Evolutionary conservation across 2,888 invertebrate species (phyloP).

Genomic region (Epinotia nisella): DNA sequence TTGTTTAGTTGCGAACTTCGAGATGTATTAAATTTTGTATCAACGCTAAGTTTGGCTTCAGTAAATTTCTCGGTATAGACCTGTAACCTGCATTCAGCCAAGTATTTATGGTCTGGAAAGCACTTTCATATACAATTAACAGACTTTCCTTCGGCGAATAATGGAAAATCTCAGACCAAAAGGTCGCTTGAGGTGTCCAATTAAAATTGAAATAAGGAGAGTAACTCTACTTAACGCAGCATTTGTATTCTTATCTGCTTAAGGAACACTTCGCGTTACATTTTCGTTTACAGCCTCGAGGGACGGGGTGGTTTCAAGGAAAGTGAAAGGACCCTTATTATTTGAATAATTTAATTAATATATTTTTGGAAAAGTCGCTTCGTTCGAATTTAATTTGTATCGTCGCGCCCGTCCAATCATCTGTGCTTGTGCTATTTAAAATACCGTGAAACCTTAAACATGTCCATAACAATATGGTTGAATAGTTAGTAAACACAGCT

Average conservation of each 20-base stretch:
- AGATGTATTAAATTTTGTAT: conserved; percentile 6
- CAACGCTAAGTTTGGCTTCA: neutral
- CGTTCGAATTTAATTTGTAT: neutral
- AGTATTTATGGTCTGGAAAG: neutral
- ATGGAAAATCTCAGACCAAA: conserved; percentile 13
- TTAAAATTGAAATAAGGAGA: conserved; percentile 35
- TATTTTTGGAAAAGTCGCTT: conserved; percentile 1
- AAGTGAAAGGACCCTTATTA: conserved; percentile 27
- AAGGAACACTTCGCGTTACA: conserved; percentile 34
- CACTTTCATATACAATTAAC: conserved; percentile 6
- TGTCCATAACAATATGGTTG: neutral
- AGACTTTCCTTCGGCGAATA: neutral
- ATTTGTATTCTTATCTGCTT: conserved; percentile 42
- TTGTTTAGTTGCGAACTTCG: conserved; percentile 18
- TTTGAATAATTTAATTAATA: conserved; percentile 30
- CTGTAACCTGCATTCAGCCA: neutral
- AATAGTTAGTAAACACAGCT: neutral
- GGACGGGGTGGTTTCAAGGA: conserved; percentile 9
- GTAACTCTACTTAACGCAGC: conserved; percentile 25
- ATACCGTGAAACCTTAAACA: neutral
- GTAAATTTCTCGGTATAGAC: neutral
- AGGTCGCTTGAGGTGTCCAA: conserved; percentile 17
- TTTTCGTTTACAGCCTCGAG: conserved; percentile 37
- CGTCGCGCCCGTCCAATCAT: neutral
- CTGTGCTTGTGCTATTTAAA: neutral